Evolutionary conservation across 2,113 vertebrate genomes (phyloP).

Genomic region (Gracilinanus agilis): DNA sequence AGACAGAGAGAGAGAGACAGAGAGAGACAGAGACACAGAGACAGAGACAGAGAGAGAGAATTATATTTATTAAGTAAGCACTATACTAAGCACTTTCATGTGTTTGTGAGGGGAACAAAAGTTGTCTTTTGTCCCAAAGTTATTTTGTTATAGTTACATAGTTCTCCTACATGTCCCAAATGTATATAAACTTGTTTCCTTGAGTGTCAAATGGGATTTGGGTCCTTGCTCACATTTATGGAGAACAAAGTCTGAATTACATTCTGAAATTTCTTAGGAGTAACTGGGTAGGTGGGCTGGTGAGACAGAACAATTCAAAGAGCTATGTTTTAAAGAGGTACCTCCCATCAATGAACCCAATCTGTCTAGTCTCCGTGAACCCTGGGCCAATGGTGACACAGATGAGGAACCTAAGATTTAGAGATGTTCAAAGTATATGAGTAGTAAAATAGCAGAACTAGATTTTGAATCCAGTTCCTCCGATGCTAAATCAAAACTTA

Average conservation of each 20-base stretch:
- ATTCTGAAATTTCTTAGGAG: not conserved
- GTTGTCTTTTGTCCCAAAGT: not conserved
- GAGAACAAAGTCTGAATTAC: not conserved
- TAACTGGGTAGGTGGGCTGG: not conserved
- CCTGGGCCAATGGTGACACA: not conserved
- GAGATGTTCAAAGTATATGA: not conserved
- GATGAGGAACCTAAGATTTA: not conserved
- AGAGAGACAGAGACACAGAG: too few species aligned
- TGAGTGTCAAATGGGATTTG: not conserved
- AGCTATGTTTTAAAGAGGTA: not conserved
- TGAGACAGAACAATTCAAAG: not conserved
- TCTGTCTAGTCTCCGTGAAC: not conserved
- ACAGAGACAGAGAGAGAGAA: not conserved
- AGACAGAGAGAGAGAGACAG: too few species aligned
- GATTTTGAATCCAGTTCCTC: not conserved
- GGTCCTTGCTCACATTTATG: not conserved
- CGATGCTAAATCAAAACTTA: not conserved
- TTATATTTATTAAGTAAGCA: not conserved
- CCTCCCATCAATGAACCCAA: not conserved
- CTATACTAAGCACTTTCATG: not conserved
- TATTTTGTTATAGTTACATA: too few species aligned
- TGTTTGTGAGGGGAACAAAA: not conserved
- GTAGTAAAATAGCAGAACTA: not conserved
- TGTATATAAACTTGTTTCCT: not conserved
- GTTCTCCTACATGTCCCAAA: too few species aligned